Evolutionary conservation across 1,140 invertebrate genomes (phyloP).

Genomic region (Anastrepha obliqua): DNA sequence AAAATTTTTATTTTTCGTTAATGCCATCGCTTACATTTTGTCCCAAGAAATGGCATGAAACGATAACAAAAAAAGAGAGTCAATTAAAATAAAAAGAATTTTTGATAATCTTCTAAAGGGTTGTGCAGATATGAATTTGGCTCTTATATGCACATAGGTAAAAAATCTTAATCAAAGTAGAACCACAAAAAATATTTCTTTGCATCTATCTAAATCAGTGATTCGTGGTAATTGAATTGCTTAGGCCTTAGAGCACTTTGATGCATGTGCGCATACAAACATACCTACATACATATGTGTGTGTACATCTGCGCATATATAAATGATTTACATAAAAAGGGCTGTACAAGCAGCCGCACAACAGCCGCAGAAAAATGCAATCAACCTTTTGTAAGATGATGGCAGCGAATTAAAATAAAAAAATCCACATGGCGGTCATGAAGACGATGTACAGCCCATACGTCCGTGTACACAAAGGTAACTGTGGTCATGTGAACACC

Average conservation of each 20-base stretch:
- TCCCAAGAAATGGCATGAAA: too few species aligned
- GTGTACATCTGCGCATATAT: background rate
- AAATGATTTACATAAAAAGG: slow-evolving; percentile 2
- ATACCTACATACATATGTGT: background rate
- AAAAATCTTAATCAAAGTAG: too few species aligned
- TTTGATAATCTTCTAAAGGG: too few species aligned
- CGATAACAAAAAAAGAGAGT: too few species aligned
- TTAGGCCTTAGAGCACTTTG: background rate
- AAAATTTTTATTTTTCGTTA: too few species aligned
- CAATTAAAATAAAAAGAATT: too few species aligned
- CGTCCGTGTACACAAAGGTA: background rate
- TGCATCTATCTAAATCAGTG: background rate
- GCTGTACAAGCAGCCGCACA: background rate
- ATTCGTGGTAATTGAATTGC: background rate
- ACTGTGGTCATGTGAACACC: background rate
- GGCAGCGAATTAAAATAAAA: background rate
- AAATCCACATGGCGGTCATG: background rate
- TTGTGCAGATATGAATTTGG: too few species aligned
- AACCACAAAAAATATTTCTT: too few species aligned
- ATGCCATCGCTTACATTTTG: too few species aligned
- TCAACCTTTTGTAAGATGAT: background rate
- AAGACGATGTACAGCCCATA: background rate
- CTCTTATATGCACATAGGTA: too few species aligned
- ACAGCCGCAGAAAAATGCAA: background rate
- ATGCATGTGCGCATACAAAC: background rate